Percentiles rank a stretch among this genome's conserved stretches.
Conservation (phyloP, 2,113 vertebrate genomes). For the Gopherus evgoodei region DNA sequence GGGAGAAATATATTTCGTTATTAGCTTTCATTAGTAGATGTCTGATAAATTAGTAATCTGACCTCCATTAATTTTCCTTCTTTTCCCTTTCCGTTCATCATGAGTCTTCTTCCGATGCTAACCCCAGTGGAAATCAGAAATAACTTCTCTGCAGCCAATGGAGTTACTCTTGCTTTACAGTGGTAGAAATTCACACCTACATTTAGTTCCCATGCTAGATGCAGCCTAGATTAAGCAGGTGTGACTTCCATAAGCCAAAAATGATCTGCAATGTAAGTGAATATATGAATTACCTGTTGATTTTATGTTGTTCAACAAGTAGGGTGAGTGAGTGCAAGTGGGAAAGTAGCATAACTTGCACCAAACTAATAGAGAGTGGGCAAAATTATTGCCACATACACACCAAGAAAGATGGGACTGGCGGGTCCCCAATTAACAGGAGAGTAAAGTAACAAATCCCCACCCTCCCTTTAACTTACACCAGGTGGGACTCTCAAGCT, state of each 20-base stretch:
- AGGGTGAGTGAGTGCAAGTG: too few relatives aligned
- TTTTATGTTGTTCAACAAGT: too few relatives aligned
- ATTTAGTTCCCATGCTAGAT: background rate
- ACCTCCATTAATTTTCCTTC: background rate
- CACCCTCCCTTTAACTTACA: background rate
- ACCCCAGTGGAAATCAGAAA: background rate
- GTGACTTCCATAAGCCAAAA: background rate
- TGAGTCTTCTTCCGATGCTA: background rate
- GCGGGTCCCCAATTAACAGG: background rate
- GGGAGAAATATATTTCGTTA: background rate
- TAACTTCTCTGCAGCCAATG: background rate
- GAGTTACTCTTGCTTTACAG: background rate
- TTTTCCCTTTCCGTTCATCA: background rate
- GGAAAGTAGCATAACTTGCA: background rate
- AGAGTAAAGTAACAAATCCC: background rate
- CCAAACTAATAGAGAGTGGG: background rate
- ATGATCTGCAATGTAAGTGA: background rate
- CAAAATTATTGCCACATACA: background rate
- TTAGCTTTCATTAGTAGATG: background rate
- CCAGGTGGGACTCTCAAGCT: background rate
- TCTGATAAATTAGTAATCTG: background rate
- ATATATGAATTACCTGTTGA: background rate
- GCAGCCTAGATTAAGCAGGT: background rate
- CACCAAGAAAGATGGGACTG: background rate
- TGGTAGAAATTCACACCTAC: background rate